Evolutionary conservation across 2,113 vertebrate genomes (phyloP).

Genomic region (Pseudopipra pipra): DNA sequence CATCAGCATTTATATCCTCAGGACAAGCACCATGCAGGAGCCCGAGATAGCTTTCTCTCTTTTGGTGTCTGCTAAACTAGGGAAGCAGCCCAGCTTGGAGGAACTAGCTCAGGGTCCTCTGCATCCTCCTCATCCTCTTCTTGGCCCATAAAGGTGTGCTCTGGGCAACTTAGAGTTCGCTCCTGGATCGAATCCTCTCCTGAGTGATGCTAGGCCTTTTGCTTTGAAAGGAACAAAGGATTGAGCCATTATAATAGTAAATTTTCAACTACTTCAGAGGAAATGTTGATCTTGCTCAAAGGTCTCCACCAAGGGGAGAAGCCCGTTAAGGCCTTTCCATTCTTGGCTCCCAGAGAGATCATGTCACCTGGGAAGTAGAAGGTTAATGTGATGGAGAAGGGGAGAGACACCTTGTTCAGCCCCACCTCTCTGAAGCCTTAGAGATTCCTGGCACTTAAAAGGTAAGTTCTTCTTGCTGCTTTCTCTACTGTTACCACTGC

Average conservation of each 20-base stretch:
- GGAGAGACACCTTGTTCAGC: background rate
- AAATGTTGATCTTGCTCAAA: background rate
- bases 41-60: background rate
- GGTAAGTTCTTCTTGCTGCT: background rate
- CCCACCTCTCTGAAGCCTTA: background rate
- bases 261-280: background rate
- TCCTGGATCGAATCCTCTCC: background rate
- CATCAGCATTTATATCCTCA: background rate
- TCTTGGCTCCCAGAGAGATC: background rate
- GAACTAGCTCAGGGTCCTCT: background rate
- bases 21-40: background rate
- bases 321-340: background rate
- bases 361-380: fast-evolving
- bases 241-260: background rate
- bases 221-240: background rate
- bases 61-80: background rate
- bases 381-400: background rate
- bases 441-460: background rate
- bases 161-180: background rate
- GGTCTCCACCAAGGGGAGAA: background rate
- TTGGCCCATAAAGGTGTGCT: background rate
- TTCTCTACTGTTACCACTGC: background rate
- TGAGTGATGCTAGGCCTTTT: background rate
- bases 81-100: background rate
- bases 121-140: background rate